phyloP scores from a whole-genome alignment of 2,888 invertebrate genomes.

The Mimas tiliae region DNA sequence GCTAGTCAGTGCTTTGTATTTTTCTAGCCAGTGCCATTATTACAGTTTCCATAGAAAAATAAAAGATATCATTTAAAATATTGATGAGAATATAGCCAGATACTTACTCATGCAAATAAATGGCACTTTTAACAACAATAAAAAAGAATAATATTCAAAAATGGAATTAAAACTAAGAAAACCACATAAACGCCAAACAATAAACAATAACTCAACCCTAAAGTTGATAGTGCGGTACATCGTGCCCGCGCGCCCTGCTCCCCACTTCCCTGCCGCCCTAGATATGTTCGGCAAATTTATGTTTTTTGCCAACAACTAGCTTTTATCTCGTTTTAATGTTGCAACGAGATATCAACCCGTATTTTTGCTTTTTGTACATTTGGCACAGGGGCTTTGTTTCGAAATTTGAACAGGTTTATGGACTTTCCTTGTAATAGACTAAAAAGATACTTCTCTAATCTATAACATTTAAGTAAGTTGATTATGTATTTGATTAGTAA shows the following conservation, averaged over 20 bases:
- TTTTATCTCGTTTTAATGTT: slow-evolving; percentile 72
- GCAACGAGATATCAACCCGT: slow-evolving; percentile 42
- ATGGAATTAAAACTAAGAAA: slow-evolving; percentile 13
- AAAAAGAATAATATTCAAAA: slow-evolving; percentile 6
- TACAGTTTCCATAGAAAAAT: too few species aligned
- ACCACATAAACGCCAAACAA: slow-evolving; percentile 21
- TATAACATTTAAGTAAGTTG: too few species aligned
- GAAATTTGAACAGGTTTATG: slow-evolving; percentile 26
- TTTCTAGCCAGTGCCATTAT: too few species aligned
- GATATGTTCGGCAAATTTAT: slow-evolving; percentile 59
- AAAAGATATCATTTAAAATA: too few species aligned
- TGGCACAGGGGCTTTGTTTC: slow-evolving; percentile 46
- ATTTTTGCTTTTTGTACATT: slow-evolving; percentile 63
- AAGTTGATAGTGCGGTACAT: slow-evolving; percentile 23
- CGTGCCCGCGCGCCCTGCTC: background rate
- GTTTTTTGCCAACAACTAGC: slow-evolving; percentile 69
- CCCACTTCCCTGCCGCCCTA: slow-evolving; percentile 4
- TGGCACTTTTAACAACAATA: background rate
- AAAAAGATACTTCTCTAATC: too few species aligned
- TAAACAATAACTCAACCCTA: slow-evolving; percentile 24
- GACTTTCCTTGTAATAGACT: background rate
- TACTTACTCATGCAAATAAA: background rate
- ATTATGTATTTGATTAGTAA: background rate
- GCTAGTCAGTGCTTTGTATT: too few species aligned
- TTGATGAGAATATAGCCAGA: too few species aligned